Evolutionary conservation across 2,888 invertebrate genomes (phyloP), one percentile per base, ranked within the genome.

Genomic region (Lagria hirta): DNA sequence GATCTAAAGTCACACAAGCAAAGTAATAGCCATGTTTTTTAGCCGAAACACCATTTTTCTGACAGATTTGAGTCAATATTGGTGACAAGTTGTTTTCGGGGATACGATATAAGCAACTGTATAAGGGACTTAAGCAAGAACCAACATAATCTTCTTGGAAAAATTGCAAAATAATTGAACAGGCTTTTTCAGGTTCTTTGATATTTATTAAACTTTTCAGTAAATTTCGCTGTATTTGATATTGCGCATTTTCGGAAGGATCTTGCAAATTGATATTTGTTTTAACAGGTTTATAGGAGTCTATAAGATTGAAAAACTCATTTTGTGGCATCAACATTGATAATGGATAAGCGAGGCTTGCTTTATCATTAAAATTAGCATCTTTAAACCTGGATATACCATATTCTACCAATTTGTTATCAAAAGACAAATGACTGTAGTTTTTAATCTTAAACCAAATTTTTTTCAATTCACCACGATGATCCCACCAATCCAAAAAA

Each of bases 21-120:
- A 30, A 30, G 20, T 30, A 30, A 11, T 12, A 30, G 11, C 30
- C 30, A 21, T 30, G 30, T 20, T 30, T 30, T 11, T 20, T 30
- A 1, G 21, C 20, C 12, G 30, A 30, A 3, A 30, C 30, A 4
- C 20, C 30, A 13, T 8, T 13, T 13, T 12, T 30, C 4, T 4
- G 7, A 12, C 30, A 30, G 4, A 30, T 4, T 20, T 20, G 18
- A 13, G 18, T 13, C 6, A 30, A 16, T 12, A 20, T 11, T 7
- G 11, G 3, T 4, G 5, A 7, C 2, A 30, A 1, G 4, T n/a
- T 10, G 12, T 18, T 20, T 20, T 18, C 18, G 2, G 30, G 30
- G 12, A 11, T 18, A 3, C 13, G 2, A 8, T 30, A 30, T 4
- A 30, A 8, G 13, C 17, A 30, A 11, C 30, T 30, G 20, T 30